phyloP scores from a whole-genome alignment of 1,140 invertebrate species.

The Drosophila ficusphila region DNA sequence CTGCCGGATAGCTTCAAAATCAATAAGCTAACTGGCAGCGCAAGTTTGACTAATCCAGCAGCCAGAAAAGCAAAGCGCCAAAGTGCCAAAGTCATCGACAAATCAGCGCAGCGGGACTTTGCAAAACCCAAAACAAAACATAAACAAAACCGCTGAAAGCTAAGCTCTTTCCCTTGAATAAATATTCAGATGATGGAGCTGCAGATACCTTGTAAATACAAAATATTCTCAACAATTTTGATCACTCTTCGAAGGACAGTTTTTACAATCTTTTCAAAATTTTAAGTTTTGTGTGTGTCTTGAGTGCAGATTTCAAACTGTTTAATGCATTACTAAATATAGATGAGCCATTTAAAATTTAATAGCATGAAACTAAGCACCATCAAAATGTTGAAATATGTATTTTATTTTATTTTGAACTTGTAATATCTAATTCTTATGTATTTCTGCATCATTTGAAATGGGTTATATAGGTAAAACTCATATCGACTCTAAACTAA shows the following conservation, averaged over 20 bases:
- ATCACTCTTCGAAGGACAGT: no score
- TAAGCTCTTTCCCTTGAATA: neutral
- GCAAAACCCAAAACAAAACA: slow-evolving; percentile 45
- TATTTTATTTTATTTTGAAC: no score
- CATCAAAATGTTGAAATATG: no score
- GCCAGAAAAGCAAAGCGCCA: slow-evolving; percentile 39
- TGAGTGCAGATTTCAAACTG: no score
- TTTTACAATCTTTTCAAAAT: no score
- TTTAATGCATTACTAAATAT: no score
- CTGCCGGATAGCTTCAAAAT: slow-evolving; percentile 35
- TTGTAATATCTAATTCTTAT: no score
- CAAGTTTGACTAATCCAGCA: slow-evolving; percentile 20
- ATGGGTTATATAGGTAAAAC: neutral
- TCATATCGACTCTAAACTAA: no score
- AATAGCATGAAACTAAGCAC: no score
- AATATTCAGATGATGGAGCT: neutral
- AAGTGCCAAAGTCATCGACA: slow-evolving; percentile 74
- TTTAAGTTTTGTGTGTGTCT: no score
- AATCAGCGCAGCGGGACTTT: slow-evolving; percentile 59
- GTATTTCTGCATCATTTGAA: no score
- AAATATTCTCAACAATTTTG: neutral
- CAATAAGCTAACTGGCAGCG: slow-evolving; percentile 57
- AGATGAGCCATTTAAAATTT: no score
- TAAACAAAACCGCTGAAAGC: slow-evolving; percentile 46
- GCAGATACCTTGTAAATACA: slow-evolving; percentile 16